Evolutionary conservation across 2,888 invertebrate species (phyloP).

Genomic region (Brachyptera risi): DNA sequence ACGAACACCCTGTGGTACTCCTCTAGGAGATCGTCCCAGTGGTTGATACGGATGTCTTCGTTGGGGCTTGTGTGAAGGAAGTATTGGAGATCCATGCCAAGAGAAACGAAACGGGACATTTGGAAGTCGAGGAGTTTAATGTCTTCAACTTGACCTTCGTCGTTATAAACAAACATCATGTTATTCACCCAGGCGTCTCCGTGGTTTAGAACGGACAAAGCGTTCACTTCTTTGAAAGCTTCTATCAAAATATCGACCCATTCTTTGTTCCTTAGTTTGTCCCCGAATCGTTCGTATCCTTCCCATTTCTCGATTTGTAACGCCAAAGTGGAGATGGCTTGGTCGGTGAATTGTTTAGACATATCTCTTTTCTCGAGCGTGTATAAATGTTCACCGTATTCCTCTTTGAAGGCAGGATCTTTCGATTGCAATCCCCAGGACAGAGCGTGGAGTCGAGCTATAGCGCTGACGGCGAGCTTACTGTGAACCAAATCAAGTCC

Average conservation of each 20-base stretch:
- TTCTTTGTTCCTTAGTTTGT: background rate
- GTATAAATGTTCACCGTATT: constrained; percentile 14
- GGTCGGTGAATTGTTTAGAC: background rate
- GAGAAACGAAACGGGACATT: constrained; percentile 28
- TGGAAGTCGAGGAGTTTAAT: constrained; percentile 32
- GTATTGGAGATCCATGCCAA: constrained; percentile 31
- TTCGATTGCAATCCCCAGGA: constrained; percentile 21
- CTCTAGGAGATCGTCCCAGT: constrained; percentile 26
- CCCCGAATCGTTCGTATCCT: constrained; percentile 24
- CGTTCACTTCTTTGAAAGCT: background rate
- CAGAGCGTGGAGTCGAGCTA: constrained; percentile 29
- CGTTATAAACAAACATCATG: constrained; percentile 25
- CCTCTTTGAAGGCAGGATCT: constrained; percentile 18
- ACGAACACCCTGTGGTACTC: constrained; percentile 25
- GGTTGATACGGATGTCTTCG: constrained; percentile 18
- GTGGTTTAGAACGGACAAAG: constrained; percentile 29
- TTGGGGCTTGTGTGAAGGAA: constrained; percentile 29
- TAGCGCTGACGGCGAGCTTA: constrained; percentile 13
- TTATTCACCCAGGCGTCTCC: constrained; percentile 33
- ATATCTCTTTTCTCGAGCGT: background rate
- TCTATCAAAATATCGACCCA: background rate
- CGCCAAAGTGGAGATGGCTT: constrained; percentile 8
- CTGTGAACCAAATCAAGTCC: constrained; percentile 27
- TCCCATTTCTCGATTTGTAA: constrained; percentile 16
- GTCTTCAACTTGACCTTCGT: constrained; percentile 3